Percentiles rank a stretch among this genome's conserved stretches.
phyloP scores from a whole-genome alignment of 2,888 invertebrate species.

The Eucera pruinosa region DNA sequence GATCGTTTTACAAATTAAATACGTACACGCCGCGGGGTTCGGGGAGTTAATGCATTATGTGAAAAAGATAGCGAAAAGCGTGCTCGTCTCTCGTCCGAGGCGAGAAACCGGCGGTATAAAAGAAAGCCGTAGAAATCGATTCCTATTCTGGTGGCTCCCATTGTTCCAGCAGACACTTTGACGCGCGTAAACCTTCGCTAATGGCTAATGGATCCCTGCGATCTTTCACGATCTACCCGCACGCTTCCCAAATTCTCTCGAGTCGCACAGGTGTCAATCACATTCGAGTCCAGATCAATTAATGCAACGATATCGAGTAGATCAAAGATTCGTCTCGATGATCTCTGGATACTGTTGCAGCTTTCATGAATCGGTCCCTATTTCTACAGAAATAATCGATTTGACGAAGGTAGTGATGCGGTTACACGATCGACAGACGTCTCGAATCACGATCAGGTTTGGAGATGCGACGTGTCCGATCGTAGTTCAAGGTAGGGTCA shows the following conservation, averaged over 20 bases:
- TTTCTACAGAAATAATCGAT: constrained; percentile 43
- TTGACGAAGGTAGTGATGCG: constrained; percentile 63
- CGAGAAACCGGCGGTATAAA: constrained; percentile 52
- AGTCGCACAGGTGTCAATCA: constrained; percentile 53
- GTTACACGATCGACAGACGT: constrained; percentile 54
- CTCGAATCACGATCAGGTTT: constrained; percentile 59
- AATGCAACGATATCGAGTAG: constrained; percentile 33
- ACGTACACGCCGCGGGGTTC: constrained; percentile 37
- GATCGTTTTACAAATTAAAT: constrained; percentile 65
- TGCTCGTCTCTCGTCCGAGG: constrained; percentile 9
- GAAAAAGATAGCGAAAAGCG: constrained; percentile 53
- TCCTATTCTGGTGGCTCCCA: constrained; percentile 67
- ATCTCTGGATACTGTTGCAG: no score
- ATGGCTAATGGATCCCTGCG: constrained; percentile 77
- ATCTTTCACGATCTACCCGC: constrained; percentile 48
- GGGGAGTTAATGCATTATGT: constrained; percentile 49
- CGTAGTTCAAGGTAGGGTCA: constrained; percentile 73
- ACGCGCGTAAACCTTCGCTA: constrained; percentile 75
- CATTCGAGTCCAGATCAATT: constrained; percentile 45
- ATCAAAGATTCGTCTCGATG: constrained; percentile 24
- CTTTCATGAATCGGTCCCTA: constrained; percentile 14
- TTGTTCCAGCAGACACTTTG: constrained; percentile 73
- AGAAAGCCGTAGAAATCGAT: constrained; percentile 72
- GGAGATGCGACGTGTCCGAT: constrained; percentile 64
- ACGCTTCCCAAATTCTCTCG: constrained; percentile 30